Evolutionary conservation across 2,888 invertebrate genomes (phyloP), one percentile per base, ranked within the genome.

Genomic region (Drosophila monieri): DNA sequence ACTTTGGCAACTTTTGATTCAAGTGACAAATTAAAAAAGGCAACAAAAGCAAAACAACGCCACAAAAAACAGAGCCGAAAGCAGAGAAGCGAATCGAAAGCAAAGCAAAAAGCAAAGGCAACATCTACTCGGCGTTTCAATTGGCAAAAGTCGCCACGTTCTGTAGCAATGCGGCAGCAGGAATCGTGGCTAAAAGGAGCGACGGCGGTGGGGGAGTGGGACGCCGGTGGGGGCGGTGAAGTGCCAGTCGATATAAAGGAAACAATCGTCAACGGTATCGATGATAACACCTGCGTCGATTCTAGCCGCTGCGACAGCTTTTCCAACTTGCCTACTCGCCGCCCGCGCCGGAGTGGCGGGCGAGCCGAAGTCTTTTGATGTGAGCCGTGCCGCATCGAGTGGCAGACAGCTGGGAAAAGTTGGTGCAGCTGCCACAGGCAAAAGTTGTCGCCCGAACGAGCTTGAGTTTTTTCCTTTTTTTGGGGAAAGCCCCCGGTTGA

Each of bases 1-100:
- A 85, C 74, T 87, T 87, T 85, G 83, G 81, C 78, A 86, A 80
- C 87, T 85, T 83, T 85, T 83, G 75, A 85, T 86, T 84, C 84
- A 74, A 80, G 85, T 88, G 85, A 85, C 87, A 85, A 85, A 88
- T 88, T 86, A 80, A 84, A 85, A 86, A 76, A 69, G 62, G 67
- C 76, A 78, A 74, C 53, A 57, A 37, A 64, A 46, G 44, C 66
- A 76, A 74, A 73, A 61, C 67, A 66, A 52, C 43, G 72, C 64
- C 47, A 43, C 64, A 57, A 32, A 51, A 69, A 53, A 58, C 43
- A 10, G 43, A 18, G 43, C 32, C 30, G 58, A 37, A 47, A 68
- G 35, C 43, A 43, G 10, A 21, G 43, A 43, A 12, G 21, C 43
- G 43, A 43, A 18, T 15, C 43, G 39, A 39, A 18, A 60, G 41